These are phyloP conservation scores for Drosophila prostipennis DNA, from an alignment of 2,888 invertebrate species.

Conservation along the genomic window DNA sequence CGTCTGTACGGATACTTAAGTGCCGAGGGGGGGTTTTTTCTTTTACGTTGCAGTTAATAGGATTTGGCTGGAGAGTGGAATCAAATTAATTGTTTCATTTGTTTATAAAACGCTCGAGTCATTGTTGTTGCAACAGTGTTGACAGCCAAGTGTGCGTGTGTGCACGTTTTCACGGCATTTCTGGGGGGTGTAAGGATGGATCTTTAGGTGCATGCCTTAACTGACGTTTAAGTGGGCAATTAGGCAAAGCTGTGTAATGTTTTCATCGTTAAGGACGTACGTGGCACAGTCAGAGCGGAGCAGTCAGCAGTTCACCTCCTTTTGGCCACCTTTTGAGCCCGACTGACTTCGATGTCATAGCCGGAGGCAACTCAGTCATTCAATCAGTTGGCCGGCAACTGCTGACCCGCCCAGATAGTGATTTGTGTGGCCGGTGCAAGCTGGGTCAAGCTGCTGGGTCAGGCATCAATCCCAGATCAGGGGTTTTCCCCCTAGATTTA, in stretches of 20 bases:
- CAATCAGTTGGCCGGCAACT: conserved; percentile 2
- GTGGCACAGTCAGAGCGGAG: conserved; percentile 6
- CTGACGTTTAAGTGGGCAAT: conserved; percentile 63
- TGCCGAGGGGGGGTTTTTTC: conserved; percentile 12
- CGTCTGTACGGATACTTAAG: conserved; percentile 9
- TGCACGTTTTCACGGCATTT: conserved; percentile 9
- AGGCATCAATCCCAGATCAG: background rate
- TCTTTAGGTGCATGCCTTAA: conserved; percentile 22
- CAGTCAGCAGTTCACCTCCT: background rate
- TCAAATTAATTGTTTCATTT: conserved; percentile 78
- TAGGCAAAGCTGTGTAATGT: conserved; percentile 59
- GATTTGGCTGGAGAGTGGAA: conserved; percentile 66
- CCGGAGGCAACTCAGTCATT: background rate
- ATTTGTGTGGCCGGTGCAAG: conserved; percentile 1
- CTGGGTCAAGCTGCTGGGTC: too few relatives aligned
- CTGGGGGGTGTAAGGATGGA: background rate
- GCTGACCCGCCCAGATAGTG: background rate
- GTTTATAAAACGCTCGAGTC: conserved; percentile 56
- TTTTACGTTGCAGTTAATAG: conserved; percentile 63
- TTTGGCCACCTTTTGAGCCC: background rate
- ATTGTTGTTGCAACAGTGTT: conserved; percentile 49
- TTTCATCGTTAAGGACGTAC: conserved; percentile 40
- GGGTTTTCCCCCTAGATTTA: too few relatives aligned
- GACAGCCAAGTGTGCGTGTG: conserved; percentile 9
- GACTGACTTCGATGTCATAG: background rate